Conservation (phyloP, 2,888 invertebrate species). For the Tortrix viridana region DNA sequence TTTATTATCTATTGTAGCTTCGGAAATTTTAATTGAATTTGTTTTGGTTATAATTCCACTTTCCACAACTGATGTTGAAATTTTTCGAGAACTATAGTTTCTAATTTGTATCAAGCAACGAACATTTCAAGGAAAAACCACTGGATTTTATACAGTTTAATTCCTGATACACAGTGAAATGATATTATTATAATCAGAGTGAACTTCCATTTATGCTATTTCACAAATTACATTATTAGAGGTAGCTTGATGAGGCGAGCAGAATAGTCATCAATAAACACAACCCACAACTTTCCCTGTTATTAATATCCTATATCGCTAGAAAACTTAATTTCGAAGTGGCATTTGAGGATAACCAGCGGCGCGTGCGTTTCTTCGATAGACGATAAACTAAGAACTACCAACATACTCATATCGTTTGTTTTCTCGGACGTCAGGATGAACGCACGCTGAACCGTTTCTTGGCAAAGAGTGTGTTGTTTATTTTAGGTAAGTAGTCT, state of each 20-base stretch:
- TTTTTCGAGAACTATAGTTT: too few relatives aligned
- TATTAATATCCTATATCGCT: not conserved
- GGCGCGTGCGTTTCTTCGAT: slow-evolving; percentile 16
- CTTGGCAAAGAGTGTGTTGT: slow-evolving; percentile 66
- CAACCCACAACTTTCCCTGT: too few relatives aligned
- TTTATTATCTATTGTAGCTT: too few relatives aligned
- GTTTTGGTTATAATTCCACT: too few relatives aligned
- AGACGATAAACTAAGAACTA: slow-evolving; percentile 26
- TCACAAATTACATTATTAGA: slow-evolving; percentile 1
- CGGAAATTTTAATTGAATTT: too few relatives aligned
- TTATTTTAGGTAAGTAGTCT: slow-evolving; percentile 71
- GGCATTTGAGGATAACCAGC: not conserved
- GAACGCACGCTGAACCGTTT: slow-evolving; percentile 57
- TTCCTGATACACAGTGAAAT: not conserved
- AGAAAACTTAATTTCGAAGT: not conserved
- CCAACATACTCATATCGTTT: slow-evolving; percentile 40
- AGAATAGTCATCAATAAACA: not conserved
- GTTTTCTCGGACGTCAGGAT: slow-evolving; percentile 53
- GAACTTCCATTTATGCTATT: slow-evolving; percentile 13
- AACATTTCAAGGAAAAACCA: not conserved
- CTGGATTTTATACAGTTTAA: not conserved
- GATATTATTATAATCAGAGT: slow-evolving; percentile 4
- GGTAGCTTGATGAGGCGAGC: not conserved
- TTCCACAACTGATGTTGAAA: too few relatives aligned
- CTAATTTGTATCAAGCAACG: too few relatives aligned